These are phyloP conservation scores for Nematopogon swammerdamellus DNA, from an alignment of 2,888 invertebrate genomes.

Conservation along the genomic window DNA sequence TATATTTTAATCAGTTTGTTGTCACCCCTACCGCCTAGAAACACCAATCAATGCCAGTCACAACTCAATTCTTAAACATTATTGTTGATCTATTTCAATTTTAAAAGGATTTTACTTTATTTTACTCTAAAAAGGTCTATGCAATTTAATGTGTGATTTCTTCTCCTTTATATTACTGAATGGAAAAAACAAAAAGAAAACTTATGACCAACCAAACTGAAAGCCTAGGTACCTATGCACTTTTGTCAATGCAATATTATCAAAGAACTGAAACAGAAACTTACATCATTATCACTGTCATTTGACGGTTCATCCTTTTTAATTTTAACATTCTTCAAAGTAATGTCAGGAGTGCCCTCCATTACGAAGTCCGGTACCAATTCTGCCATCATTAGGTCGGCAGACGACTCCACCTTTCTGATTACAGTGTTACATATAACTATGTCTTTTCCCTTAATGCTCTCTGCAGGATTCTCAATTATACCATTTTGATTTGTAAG, in stretches of 20 bases:
- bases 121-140: too few relatives aligned
- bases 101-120: too few relatives aligned
- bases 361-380: neutral
- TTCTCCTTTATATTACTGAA: too few relatives aligned
- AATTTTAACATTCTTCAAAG: slow-evolving; percentile 25
- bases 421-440: slow-evolving; percentile 47
- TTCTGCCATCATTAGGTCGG: slow-evolving; percentile 13
- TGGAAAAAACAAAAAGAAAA: too few relatives aligned
- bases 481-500: slow-evolving; percentile 15
- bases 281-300: slow-evolving; percentile 25
- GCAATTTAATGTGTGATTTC: too few relatives aligned
- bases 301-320: slow-evolving; percentile 15
- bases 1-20: too few relatives aligned
- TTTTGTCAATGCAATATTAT: neutral
- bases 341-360: slow-evolving; percentile 19
- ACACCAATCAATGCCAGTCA: too few relatives aligned
- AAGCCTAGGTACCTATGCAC: too few relatives aligned
- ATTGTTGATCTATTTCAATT: too few relatives aligned
- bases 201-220: too few relatives aligned
- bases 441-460: slow-evolving; percentile 34
- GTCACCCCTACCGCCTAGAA: too few relatives aligned
- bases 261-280: neutral
- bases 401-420: slow-evolving; percentile 36
- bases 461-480: slow-evolving; percentile 21
- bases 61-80: too few relatives aligned